phyloP scores from a whole-genome alignment of 2,797 vertebrate genomes.

The Sebastes iracundus region DNA sequence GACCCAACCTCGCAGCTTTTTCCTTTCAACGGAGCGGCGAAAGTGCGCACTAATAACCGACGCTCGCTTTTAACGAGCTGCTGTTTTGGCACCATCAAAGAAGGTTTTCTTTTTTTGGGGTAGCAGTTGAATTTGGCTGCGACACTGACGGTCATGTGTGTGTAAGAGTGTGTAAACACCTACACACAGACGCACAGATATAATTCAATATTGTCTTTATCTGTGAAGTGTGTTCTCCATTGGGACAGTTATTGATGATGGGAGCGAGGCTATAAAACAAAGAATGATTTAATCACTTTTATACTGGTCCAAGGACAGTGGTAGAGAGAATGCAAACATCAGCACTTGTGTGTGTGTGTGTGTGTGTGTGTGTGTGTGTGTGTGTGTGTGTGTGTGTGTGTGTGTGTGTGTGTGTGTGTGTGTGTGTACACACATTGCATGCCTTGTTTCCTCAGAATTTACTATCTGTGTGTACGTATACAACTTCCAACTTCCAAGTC shows the following conservation, averaged over 20 bases:
- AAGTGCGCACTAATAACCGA: constrained; percentile 16
- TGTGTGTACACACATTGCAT: background rate
- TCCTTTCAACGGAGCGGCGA: background rate
- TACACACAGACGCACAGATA: background rate
- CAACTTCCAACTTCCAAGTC: background rate
- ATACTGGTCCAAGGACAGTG: constrained; percentile 38
- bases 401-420: background rate
- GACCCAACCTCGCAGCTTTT: constrained; percentile 27
- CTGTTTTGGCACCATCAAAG: constrained; percentile 23
- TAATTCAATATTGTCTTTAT: constrained; percentile 24
- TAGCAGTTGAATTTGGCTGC: background rate
- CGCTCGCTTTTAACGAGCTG: constrained; percentile 28
- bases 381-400: background rate
- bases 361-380: background rate
- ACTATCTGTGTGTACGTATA: background rate
- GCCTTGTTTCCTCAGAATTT: background rate
- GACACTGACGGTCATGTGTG: background rate
- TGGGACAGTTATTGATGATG: constrained; percentile 39
- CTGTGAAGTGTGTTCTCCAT: background rate
- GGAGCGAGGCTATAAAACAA: constrained; percentile 21
- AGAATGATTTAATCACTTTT: constrained; percentile 47
- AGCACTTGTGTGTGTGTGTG: background rate
- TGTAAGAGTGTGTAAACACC: background rate
- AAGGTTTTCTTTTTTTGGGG: background rate
- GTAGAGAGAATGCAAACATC: constrained; percentile 1